A percentile compares a stretch with the other conserved stretches of the same genome.
Evolutionary conservation across 2,113 vertebrate genomes (phyloP).

Genomic region (Brachionichthys hirsutus): DNA sequence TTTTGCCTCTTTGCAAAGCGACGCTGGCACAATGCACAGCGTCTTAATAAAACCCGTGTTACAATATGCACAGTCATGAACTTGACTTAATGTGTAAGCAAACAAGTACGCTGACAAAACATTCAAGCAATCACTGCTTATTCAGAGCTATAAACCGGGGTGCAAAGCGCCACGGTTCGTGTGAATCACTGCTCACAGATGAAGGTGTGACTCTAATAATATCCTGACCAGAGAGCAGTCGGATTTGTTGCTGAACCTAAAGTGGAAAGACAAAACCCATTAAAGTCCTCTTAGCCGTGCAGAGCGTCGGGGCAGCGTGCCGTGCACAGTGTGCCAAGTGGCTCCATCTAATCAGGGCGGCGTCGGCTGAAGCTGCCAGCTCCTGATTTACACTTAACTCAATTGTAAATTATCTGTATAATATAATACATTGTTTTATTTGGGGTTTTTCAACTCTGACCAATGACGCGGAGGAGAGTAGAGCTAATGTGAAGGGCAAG

Average conservation of each 20-base stretch:
- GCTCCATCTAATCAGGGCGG: constrained; percentile 33
- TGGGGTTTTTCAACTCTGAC: background rate
- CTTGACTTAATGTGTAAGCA: background rate
- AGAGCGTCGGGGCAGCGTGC: constrained; percentile 34
- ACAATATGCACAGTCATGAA: background rate
- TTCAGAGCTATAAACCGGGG: background rate
- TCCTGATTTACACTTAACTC: constrained; percentile 32
- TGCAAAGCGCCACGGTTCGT: constrained; percentile 2
- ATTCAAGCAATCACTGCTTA: background rate
- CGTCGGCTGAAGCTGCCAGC: constrained; percentile 23
- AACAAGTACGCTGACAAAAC: no score
- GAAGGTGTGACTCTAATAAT: constrained; percentile 11
- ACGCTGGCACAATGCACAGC: background rate
- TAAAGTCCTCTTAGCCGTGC: constrained; percentile 43
- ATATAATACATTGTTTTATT: constrained; percentile 18
- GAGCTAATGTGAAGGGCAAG: background rate
- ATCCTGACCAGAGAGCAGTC: constrained; percentile 22
- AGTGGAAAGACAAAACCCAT: constrained; percentile 53
- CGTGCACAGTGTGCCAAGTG: constrained; percentile 43
- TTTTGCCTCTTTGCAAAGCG: background rate
- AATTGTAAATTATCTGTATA: constrained; percentile 18
- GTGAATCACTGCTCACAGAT: constrained; percentile 20
- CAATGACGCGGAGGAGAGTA: constrained; percentile 7
- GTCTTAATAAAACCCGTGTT: background rate
- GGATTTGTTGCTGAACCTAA: constrained; percentile 44